A percentile compares a stretch with the other conserved stretches of the same genome.
Evolutionary conservation across 2,113 vertebrate species (phyloP).

Genomic region (Engystomops pustulosus): DNA sequence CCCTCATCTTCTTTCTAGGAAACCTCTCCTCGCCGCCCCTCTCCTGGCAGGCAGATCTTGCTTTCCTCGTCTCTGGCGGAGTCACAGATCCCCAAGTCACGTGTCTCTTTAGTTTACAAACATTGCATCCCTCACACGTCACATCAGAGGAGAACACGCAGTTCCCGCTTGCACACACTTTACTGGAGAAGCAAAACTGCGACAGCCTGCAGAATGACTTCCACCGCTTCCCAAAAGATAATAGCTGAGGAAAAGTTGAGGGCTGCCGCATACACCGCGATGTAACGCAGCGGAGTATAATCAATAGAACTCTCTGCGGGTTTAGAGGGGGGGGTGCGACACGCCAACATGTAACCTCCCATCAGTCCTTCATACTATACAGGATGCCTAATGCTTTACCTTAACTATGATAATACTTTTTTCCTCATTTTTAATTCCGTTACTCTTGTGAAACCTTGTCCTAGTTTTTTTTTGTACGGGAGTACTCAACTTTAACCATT

Average conservation of each 20-base stretch:
- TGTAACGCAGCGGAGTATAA: neutral
- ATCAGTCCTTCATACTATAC: neutral
- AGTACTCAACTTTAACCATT: neutral
- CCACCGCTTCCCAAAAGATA: neutral
- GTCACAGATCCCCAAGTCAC: constrained; percentile 54
- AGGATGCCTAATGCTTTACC: neutral
- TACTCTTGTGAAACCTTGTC: neutral
- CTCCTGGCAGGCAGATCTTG: constrained; percentile 57
- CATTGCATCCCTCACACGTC: constrained; percentile 52
- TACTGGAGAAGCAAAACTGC: neutral
- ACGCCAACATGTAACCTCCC: neutral
- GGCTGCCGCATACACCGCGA: neutral
- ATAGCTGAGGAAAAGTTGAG: neutral
- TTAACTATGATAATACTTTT: neutral
- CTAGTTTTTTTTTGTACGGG: neutral
- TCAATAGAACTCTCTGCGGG: neutral
- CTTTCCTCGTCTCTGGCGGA: constrained; percentile 57
- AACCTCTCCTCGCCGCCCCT: constrained; percentile 51
- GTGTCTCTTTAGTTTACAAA: constrained; percentile 57
- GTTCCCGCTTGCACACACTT: constrained; percentile 43
- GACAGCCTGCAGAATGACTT: neutral
- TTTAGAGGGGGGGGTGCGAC: neutral
- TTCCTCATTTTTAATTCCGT: neutral
- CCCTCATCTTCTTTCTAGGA: constrained; percentile 57
- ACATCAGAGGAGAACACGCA: constrained; percentile 45